Evolutionary conservation across 2,888 invertebrate genomes (phyloP), one percentile per base, ranked within the genome.

Genomic region (Drosophila borborema): DNA sequence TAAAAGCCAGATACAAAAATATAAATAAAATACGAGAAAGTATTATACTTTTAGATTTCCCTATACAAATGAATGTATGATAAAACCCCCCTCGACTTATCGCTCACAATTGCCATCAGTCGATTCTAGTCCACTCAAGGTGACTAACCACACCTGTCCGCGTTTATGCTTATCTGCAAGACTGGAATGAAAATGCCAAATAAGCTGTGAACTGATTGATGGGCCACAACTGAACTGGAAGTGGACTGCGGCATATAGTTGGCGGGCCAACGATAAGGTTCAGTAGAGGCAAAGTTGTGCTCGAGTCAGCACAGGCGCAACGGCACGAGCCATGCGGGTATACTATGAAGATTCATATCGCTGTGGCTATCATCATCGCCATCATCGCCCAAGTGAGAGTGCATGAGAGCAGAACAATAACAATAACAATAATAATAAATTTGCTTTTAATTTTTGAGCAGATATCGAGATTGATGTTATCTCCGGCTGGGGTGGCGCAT

Each of bases 401-500:
- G 7, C 2, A 10, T 16, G 14, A 28, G 16, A 38, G 14, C 0
- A 14, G 12, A 36, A 3, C 45, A 14, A 4, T 31, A 54, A 28
- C 23, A 66, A 49, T 59, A 14, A 38, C 0, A 14, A 38, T 38
- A 38, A 31, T 31, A 31, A 8, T 31, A 7, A 8, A 23, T 16
- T 23, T 23, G 0, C 53, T 7, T 20, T 38, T 56, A 12, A 20
- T 53, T 54, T 38, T n/a, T 16, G 18, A 14, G 3, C 28, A 77
- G 77, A 90, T 81, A 69, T 91, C 77, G 91, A 91, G 62, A 86
- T 91, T 80, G 91, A 91, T 77, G 86, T 91, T 80, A 72, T 89
- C 64, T 67, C 87, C 81, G 72, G 82, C 67, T 82, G 81, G 74
- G 77, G 87, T 75, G 80, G 91, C 62, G 72, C 70, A 48, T 91